Conservation (phyloP, 2,888 invertebrate species). For the Trachelus stipa region DNA sequence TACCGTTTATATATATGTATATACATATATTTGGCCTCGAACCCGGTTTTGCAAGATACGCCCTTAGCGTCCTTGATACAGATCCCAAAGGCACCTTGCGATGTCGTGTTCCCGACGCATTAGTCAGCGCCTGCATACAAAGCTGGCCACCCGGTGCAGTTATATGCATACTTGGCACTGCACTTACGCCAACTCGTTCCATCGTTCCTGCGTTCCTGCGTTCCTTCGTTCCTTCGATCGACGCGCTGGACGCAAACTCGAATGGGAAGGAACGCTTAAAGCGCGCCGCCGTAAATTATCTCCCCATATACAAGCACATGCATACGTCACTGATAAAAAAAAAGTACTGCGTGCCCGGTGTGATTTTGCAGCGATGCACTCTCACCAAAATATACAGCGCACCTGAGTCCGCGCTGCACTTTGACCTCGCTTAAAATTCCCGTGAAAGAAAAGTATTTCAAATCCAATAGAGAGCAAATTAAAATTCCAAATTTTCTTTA, state of each 20-base stretch:
- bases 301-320: neutral
- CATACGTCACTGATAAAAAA: neutral
- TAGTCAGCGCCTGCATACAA: constrained; percentile 42
- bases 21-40: constrained; percentile 6
- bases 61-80: constrained; percentile 32
- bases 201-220: constrained; percentile 12
- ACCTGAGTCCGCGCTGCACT: neutral
- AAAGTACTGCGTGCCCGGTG: neutral
- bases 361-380: neutral
- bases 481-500: neutral
- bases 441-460: neutral
- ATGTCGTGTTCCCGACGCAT: constrained; percentile 47
- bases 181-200: constrained; percentile 26
- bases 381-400: neutral
- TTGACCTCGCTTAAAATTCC: neutral
- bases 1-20: constrained; percentile 6
- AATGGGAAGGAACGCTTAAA: neutral
- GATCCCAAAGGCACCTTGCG: constrained; percentile 46
- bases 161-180: constrained; percentile 21
- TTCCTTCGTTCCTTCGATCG: constrained; percentile 10
- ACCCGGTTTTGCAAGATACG: neutral
- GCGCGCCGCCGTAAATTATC: constrained; percentile 46
- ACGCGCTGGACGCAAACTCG: constrained; percentile 18
- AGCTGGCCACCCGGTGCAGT: constrained; percentile 31
- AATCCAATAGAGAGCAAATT: neutral